Percentiles rank a stretch among this genome's conserved stretches.
phyloP scores from a whole-genome alignment of 1,140 invertebrate genomes.

The Bombus waltoni region DNA sequence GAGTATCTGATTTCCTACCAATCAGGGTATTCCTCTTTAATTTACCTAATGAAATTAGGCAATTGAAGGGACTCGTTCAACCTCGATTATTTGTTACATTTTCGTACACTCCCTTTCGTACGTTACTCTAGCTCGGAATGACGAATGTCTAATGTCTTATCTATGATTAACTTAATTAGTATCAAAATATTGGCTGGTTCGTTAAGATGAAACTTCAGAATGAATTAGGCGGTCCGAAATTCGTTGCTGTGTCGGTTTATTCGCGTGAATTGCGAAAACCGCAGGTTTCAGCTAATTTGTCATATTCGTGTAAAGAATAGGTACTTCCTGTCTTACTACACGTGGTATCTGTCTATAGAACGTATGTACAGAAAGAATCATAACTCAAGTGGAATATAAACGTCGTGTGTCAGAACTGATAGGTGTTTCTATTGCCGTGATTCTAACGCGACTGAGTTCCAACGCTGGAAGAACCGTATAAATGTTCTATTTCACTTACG shows the following conservation, averaged over 20 bases:
- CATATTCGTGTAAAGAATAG: too few relatives aligned
- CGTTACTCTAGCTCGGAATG: neutral
- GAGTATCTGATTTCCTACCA: neutral
- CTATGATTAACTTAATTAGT: neutral
- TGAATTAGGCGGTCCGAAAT: neutral
- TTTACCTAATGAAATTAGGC: neutral
- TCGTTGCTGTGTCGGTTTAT: neutral
- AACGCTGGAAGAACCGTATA: neutral
- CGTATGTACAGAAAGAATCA: neutral
- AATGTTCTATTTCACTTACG: neutral
- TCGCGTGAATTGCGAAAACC: neutral
- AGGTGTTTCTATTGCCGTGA: too few relatives aligned
- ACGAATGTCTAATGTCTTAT: too few relatives aligned
- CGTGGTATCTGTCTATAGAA: too few relatives aligned
- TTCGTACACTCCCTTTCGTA: neutral
- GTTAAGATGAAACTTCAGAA: neutral
- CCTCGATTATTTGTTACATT: neutral
- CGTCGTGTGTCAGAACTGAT: neutral
- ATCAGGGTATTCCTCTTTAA: neutral
- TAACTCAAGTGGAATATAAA: conserved; percentile 2
- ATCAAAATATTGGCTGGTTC: neutral
- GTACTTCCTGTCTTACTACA: too few relatives aligned
- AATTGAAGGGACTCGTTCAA: neutral
- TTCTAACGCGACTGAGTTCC: neutral
- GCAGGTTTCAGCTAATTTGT: neutral